phyloP scores from a whole-genome alignment of 2,888 invertebrate genomes.

The Micropterix aruncella region DNA sequence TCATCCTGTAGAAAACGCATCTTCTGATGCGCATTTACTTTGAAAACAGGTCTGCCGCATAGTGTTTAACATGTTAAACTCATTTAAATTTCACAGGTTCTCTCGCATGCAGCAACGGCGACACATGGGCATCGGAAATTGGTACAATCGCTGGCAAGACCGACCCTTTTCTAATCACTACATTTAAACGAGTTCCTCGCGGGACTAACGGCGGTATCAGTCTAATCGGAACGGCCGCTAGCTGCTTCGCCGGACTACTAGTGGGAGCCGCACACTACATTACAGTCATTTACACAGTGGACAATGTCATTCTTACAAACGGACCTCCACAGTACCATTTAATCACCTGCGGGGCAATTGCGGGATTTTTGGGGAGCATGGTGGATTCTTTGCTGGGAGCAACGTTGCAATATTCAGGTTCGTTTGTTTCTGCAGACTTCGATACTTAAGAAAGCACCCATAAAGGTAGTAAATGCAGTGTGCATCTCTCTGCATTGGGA shows the following conservation, averaged over 20 bases:
- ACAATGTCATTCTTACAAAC: slow-evolving; percentile 35
- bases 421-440: no score
- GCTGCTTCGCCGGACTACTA: slow-evolving; percentile 48
- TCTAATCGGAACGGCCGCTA: slow-evolving; percentile 39
- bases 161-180: slow-evolving; percentile 64
- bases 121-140: slow-evolving; percentile 85
- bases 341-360: slow-evolving; percentile 53
- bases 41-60: no score
- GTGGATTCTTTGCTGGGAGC: slow-evolving; percentile 78
- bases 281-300: slow-evolving; percentile 47
- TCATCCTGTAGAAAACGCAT: no score
- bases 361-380: slow-evolving; percentile 67
- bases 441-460: no score
- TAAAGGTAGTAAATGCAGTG: no score
- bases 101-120: slow-evolving; percentile 71
- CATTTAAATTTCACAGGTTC: slow-evolving; percentile 52
- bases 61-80: no score
- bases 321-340: slow-evolving; percentile 71
- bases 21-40: no score
- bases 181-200: slow-evolving; percentile 58
- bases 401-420: slow-evolving; percentile 74
- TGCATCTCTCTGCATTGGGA: no score
- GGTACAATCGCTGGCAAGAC: slow-evolving; percentile 57
- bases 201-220: slow-evolving; percentile 88
- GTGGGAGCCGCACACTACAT: slow-evolving; percentile 64